phyloP scores from a whole-genome alignment of 2,888 invertebrate genomes.

The Diogma glabrata region DNA sequence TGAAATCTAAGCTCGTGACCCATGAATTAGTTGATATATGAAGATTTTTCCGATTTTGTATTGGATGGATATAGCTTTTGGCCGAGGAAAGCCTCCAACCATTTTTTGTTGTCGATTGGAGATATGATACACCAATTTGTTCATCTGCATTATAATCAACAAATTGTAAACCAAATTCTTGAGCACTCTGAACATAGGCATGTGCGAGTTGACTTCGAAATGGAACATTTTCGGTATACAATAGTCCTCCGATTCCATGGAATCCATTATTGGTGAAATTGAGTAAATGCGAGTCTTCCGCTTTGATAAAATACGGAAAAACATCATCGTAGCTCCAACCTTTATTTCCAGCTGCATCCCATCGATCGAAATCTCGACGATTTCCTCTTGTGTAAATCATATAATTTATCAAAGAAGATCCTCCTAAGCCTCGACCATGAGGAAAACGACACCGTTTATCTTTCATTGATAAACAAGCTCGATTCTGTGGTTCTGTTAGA shows the following conservation, averaged over 20 bases:
- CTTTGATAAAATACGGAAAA: slow-evolving; percentile 27
- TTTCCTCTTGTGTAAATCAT: slow-evolving; percentile 26
- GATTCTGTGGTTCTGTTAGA: slow-evolving; percentile 43
- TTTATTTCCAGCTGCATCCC: slow-evolving; percentile 22
- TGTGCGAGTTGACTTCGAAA: slow-evolving; percentile 38
- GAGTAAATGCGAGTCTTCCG: slow-evolving; percentile 23
- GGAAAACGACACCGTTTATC: slow-evolving; percentile 37
- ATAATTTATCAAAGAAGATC: slow-evolving; percentile 23
- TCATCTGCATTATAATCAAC: slow-evolving; percentile 31
- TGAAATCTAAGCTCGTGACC: slow-evolving; percentile 36
- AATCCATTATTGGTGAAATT: slow-evolving; percentile 24
- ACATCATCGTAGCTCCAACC: slow-evolving; percentile 38
- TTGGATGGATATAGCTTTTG: slow-evolving; percentile 40
- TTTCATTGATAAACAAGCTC: slow-evolving; percentile 38
- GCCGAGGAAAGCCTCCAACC: slow-evolving; percentile 40
- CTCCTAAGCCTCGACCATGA: slow-evolving; percentile 18
- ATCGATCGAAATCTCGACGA: slow-evolving; percentile 22
- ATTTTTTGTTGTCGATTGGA: slow-evolving; percentile 40
- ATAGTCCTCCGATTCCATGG: slow-evolving; percentile 32
- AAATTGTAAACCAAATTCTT: slow-evolving; percentile 39
- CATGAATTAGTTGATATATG: slow-evolving; percentile 40
- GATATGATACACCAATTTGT: slow-evolving; percentile 41
- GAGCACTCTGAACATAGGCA: slow-evolving; percentile 45
- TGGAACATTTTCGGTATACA: slow-evolving; percentile 30
- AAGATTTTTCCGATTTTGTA: slow-evolving; percentile 39